These are phyloP conservation scores for Sorex fumeus DNA, from an alignment of 2,113 vertebrate genomes.

Conservation along the genomic window DNA sequence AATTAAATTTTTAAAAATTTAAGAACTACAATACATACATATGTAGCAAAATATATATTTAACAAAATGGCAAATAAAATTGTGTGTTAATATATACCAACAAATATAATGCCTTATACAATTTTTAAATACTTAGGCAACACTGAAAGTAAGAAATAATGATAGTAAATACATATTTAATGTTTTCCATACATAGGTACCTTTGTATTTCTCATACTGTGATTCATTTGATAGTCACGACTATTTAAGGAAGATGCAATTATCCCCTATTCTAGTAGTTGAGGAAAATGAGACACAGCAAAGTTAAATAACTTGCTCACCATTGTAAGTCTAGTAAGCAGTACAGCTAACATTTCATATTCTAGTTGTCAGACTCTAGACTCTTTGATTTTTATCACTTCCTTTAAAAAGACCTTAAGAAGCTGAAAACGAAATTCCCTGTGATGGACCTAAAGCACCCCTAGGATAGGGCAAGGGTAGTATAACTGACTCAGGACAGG, in stretches of 20 bases:
- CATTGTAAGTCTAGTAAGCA: neutral
- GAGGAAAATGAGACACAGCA: neutral
- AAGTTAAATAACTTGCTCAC: neutral
- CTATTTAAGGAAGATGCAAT: neutral
- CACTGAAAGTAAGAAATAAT: slow-evolving; percentile 51
- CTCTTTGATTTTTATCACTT: neutral
- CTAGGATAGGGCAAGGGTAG: no score
- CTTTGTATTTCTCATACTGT: neutral
- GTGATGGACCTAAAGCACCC: neutral
- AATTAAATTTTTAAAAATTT: no score
- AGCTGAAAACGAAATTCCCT: neutral
- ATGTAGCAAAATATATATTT: slow-evolving; percentile 32
- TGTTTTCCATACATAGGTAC: neutral
- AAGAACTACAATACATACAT: neutral
- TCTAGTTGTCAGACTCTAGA: slow-evolving; percentile 13
- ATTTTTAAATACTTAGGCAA: slow-evolving; percentile 36
- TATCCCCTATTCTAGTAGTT: neutral
- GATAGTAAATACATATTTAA: neutral
- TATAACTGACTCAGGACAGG: neutral
- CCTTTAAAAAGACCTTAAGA: slow-evolving; percentile 10
- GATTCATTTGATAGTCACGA: slow-evolving; percentile 11
- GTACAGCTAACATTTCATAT: slow-evolving; percentile 43
- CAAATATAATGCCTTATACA: neutral
- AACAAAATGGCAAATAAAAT: slow-evolving; percentile 17
- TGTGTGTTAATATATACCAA: neutral